Evolutionary conservation across 2,113 vertebrate species (phyloP).

Genomic region (Hydrolagus affinis): DNA sequence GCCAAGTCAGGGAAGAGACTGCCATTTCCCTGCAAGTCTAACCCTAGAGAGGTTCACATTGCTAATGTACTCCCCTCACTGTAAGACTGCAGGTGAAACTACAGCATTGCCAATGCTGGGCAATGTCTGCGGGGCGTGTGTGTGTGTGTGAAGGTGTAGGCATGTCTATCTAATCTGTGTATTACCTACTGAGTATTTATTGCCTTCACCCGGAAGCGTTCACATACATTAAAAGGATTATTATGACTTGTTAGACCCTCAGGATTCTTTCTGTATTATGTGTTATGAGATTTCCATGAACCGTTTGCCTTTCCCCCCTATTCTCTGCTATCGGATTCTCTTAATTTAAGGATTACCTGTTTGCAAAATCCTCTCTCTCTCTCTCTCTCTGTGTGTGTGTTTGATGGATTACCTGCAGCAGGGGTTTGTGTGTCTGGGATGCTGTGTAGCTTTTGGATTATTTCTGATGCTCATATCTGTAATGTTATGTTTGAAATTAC

Average conservation of each 20-base stretch:
- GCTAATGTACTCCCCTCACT: background rate
- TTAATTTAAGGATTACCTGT: constrained; percentile 31
- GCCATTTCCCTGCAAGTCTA: background rate
- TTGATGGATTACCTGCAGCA: constrained; percentile 31
- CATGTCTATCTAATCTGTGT: background rate
- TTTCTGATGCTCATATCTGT: constrained; percentile 28
- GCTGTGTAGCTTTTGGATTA: constrained; percentile 24
- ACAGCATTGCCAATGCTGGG: background rate
- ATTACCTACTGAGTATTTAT: background rate
- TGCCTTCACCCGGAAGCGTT: background rate
- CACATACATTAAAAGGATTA: constrained; percentile 31
- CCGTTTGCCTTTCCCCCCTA: constrained; percentile 12
- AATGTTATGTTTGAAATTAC: constrained; percentile 30
- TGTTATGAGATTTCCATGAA: background rate
- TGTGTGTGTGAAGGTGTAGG: background rate
- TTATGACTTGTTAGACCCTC: constrained; percentile 21
- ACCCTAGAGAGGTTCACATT: background rate
- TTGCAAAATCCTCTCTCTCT: constrained; percentile 26
- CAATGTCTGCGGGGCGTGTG: background rate
- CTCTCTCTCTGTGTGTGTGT: too few relatives aligned
- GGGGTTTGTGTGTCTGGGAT: constrained; percentile 27
- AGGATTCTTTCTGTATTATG: constrained; percentile 24
- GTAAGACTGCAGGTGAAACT: background rate
- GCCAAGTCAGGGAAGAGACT: background rate
- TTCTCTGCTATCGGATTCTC: constrained; percentile 31